Base-by-base conservation (phyloP, 2,113 vertebrate species). In the Odontesthes bonariensis region DNA sequence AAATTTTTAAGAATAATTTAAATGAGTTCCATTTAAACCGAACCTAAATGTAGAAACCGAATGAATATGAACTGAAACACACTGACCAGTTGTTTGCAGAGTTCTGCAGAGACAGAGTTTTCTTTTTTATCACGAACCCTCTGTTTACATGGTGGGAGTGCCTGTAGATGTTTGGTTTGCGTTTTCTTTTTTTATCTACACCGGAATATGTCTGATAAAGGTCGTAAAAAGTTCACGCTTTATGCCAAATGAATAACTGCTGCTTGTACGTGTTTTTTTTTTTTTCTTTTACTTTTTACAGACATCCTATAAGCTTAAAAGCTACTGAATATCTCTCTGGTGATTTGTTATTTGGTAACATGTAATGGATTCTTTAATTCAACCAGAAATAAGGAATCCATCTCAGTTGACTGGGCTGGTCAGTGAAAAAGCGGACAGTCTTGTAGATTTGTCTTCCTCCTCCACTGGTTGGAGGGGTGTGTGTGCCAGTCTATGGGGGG, bases 91-190 rank as follows among this genome's bases (percentile, higher is more conserved):
- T 27, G 27, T 27, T 27, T 27, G 13, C 13, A 16, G 16, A 44
- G 42, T 14, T 0, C 42, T 44, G 13, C 42, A 44, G 42, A 27
- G 27, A 27, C 27, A 12, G 8, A 40, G 40, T 3, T 55, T 20
- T 56, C 8, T 23, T 38, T 8, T 96, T 47, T 12, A 19, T 20
- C 0, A 10, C 2, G 8, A 35, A 35, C 5, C 46, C 35, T 35
- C 6, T 55, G 23, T 73, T 46, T 73, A 20, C 69, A 62, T 4
- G 33, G 51, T 23, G 13, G 35, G 7, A 32, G n/a, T n/a, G 38
- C 54, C 27, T 27, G 27, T 27, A 27, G 27, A 27, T 27, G 27
- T 27, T 27, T 27, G 27, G 27, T 27, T 27, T n/a, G n/a, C n/a
- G 27, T 16, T 11, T 51, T 35, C 3, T 35, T 52, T 52, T 40